Base-by-base conservation (phyloP, 2,888 invertebrate genomes). In the Torymus auratus region DNA sequence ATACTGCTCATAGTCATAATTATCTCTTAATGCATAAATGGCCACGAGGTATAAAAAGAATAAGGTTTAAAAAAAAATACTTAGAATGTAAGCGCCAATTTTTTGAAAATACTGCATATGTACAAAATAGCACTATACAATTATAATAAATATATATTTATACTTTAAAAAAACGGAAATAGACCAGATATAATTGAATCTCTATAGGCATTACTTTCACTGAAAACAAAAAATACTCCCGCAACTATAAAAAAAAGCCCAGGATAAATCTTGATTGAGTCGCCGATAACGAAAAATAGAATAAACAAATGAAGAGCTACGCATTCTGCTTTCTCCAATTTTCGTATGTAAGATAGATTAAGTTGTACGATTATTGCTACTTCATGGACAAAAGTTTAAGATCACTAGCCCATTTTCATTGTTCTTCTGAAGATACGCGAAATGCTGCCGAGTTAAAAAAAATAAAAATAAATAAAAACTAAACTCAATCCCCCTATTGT, bases 341-440 rank as follows among this genome's bases (percentile, higher is more conserved):
- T 10, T 28, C 62, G 23, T 61, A 64, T 12, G 62, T 15, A 71
- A 69, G 41, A 41, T 76, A 72, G 61, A 75, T 55, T 23, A 68
- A 80, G 56, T 80, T 14, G 58, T 73, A 73, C 67, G 65, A 82
- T 78, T 78, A 82, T 80, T 78, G 61, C 75, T 80, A 70, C 41
- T 41, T 17, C 62, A 64, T 71, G 68, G 78, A 81, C 80, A 82
- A 82, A 72, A 78, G 72, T 83, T 78, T 78, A 81, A 61, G 75
- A 81, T 81, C 76, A 83, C 81, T 83, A 81, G 78, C 78, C 78
- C 78, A 81, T 75, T 78, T 28, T 70, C 52, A 74, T 23, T 62
- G 53, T 74, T 72, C 61, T 78, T 78, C 69, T 77, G 78, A 78
- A 80, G 71, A 73, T 82, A 78, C 55, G 23, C 14, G 61, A 75